Conservation (phyloP, 2,113 vertebrate genomes). For the Puntigrus tetrazona region DNA sequence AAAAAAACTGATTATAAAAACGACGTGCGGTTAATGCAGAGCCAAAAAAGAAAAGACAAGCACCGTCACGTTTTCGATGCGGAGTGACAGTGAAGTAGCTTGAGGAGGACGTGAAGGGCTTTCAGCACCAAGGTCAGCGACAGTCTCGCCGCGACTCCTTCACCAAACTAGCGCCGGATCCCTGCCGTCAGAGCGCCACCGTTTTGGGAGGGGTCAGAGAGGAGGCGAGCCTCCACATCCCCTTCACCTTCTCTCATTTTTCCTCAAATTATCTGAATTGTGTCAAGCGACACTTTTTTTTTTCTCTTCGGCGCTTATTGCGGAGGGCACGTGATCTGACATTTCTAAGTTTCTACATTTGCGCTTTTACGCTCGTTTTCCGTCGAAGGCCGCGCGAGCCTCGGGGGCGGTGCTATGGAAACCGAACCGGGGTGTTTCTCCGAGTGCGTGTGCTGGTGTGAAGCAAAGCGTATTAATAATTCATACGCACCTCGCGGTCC, state of each 20-base stretch:
- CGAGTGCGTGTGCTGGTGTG: slow-evolving; percentile 53
- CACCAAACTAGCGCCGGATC: slow-evolving; percentile 22
- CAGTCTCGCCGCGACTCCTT: slow-evolving; percentile 51
- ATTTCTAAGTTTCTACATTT: background rate
- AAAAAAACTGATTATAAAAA: background rate
- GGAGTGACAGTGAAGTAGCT: slow-evolving; percentile 64
- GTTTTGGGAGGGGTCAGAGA: slow-evolving; percentile 53
- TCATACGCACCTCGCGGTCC: slow-evolving; percentile 48
- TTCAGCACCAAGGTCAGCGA: slow-evolving; percentile 89
- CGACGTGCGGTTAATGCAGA: background rate
- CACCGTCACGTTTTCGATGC: background rate
- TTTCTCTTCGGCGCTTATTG: background rate
- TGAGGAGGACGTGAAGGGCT: slow-evolving; percentile 49
- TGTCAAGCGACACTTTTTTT: background rate
- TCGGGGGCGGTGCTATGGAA: slow-evolving; percentile 81
- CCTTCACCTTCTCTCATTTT: background rate
- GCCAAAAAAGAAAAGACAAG: no score
- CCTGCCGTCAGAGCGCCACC: slow-evolving; percentile 19
- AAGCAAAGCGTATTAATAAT: slow-evolving; percentile 72
- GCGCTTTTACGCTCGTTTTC: slow-evolving; percentile 40
- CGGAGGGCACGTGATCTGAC: background rate
- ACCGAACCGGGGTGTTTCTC: slow-evolving; percentile 68
- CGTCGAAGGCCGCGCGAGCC: slow-evolving; percentile 56
- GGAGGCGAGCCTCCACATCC: slow-evolving; percentile 30
- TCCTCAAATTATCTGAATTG: background rate